Evolutionary conservation across 2,113 vertebrate species (phyloP).

Genomic region (Carassius gibelio): DNA sequence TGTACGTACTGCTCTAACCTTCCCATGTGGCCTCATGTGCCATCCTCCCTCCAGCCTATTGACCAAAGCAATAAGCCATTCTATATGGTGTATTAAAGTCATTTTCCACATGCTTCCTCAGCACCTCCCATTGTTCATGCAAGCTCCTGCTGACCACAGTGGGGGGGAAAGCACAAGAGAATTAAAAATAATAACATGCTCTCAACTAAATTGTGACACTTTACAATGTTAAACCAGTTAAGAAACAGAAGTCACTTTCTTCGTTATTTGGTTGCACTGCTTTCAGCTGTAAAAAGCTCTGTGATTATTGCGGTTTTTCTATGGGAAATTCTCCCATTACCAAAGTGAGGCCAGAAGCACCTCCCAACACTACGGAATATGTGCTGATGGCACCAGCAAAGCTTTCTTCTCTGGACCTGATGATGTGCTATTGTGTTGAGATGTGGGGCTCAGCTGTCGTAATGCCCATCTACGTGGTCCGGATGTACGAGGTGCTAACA

Average conservation of each 20-base stretch:
- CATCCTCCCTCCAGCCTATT: constrained; percentile 97
- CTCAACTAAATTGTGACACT: constrained; percentile 90
- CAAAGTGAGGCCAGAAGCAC: constrained; percentile 66
- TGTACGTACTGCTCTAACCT: constrained; percentile 97
- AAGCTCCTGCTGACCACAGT: constrained; percentile 92
- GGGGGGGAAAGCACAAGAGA: constrained; percentile 69
- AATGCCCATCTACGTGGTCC: constrained; percentile 64
- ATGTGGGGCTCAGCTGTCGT: neutral
- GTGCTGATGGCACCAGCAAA: constrained; percentile 76
- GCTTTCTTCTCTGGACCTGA: constrained; percentile 48
- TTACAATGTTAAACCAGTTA: constrained; percentile 90
- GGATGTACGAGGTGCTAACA: constrained; percentile 90
- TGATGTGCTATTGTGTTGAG: constrained; percentile 5
- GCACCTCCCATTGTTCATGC: constrained; percentile 99
- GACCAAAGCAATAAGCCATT: constrained; percentile 99
- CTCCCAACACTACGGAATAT: constrained; percentile 81
- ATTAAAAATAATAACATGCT: constrained; percentile 64
- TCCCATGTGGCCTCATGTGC: constrained; percentile 94
- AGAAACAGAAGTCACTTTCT: constrained; percentile 81
- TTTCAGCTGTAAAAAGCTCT: constrained; percentile 86
- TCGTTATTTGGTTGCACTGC: constrained; percentile 49
- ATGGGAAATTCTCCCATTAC: constrained; percentile 80
- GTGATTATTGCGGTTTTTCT: constrained; percentile 80
- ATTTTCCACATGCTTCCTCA: constrained; percentile 99
- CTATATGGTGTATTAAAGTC: constrained; percentile 99